A percentile compares a stretch with the other conserved stretches of the same genome.
phyloP scores from a whole-genome alignment of 2,888 invertebrate species.

The Tipula helvola region DNA sequence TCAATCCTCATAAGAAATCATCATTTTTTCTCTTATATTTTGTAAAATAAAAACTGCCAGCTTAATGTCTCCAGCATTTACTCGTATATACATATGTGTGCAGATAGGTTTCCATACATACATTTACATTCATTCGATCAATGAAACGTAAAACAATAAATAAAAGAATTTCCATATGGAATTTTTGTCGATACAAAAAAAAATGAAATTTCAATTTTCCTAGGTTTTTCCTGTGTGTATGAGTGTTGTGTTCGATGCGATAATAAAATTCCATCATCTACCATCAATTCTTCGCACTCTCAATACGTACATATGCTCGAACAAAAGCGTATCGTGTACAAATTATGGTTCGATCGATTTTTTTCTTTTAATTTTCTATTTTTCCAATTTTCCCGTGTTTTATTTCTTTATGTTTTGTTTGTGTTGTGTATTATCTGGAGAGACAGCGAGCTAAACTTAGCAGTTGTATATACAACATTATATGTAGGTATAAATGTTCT shows the following conservation, averaged over 20 bases:
- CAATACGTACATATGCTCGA: background rate
- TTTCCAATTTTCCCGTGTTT: background rate
- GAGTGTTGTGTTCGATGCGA: background rate
- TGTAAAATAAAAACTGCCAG: background rate
- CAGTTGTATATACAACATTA: background rate
- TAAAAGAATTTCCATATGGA: background rate
- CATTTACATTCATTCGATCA: background rate
- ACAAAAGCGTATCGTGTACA: background rate
- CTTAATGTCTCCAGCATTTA: background rate
- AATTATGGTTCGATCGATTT: background rate
- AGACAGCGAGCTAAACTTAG: background rate
- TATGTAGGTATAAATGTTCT: background rate
- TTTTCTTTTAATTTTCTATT: background rate
- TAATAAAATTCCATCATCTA: background rate
- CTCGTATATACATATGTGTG: background rate
- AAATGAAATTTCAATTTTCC: background rate
- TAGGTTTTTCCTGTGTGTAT: background rate
- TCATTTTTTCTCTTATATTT: background rate
- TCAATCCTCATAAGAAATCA: background rate
- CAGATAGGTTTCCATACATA: background rate
- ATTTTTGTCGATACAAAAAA: background rate
- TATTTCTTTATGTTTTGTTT: background rate
- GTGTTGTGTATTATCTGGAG: background rate
- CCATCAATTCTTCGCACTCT: background rate
- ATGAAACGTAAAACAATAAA: background rate